These are phyloP conservation scores for Nomada ruficornis DNA, from an alignment of 2,888 invertebrate genomes.

Conservation along the genomic window DNA sequence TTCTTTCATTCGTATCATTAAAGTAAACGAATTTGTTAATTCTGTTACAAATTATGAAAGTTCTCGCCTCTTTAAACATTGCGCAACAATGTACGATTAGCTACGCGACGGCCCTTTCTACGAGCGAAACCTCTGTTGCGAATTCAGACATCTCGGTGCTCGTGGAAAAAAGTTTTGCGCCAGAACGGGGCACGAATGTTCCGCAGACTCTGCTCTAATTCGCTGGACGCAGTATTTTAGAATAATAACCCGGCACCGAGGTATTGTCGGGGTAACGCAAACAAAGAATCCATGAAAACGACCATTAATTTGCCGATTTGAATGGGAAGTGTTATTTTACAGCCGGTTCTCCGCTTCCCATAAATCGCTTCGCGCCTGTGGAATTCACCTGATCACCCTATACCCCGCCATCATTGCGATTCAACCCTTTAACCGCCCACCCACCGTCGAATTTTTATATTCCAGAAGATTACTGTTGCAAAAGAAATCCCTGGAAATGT, in stretches of 20 bases:
- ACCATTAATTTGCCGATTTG: slow-evolving; percentile 81
- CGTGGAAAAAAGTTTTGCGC: slow-evolving; percentile 17
- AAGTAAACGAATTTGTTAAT: too few relatives aligned
- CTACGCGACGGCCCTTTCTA: neutral
- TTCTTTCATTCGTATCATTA: too few relatives aligned
- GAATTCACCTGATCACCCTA: slow-evolving; percentile 65
- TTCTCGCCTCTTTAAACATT: too few relatives aligned
- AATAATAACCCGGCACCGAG: slow-evolving; percentile 76
- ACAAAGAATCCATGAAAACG: slow-evolving; percentile 81
- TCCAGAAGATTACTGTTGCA: neutral
- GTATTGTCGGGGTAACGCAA: slow-evolving; percentile 74
- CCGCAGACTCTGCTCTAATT: slow-evolving; percentile 45
- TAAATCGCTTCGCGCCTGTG: slow-evolving; percentile 74
- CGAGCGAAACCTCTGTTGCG: slow-evolving; percentile 7
- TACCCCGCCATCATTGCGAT: slow-evolving; percentile 3
- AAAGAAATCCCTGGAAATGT: too few relatives aligned
- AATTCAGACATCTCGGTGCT: neutral
- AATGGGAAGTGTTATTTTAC: slow-evolving; percentile 83
- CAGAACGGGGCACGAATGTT: slow-evolving; percentile 13
- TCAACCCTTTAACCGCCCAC: slow-evolving; percentile 2
- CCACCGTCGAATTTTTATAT: slow-evolving; percentile 7
- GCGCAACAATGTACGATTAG: neutral
- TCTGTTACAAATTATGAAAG: too few relatives aligned
- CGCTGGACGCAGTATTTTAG: slow-evolving; percentile 66
- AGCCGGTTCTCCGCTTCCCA: slow-evolving; percentile 77